Evolutionary conservation across 2,113 vertebrate genomes (phyloP), one percentile per base, ranked within the genome.

Genomic region (Coregonus clupeaformis): DNA sequence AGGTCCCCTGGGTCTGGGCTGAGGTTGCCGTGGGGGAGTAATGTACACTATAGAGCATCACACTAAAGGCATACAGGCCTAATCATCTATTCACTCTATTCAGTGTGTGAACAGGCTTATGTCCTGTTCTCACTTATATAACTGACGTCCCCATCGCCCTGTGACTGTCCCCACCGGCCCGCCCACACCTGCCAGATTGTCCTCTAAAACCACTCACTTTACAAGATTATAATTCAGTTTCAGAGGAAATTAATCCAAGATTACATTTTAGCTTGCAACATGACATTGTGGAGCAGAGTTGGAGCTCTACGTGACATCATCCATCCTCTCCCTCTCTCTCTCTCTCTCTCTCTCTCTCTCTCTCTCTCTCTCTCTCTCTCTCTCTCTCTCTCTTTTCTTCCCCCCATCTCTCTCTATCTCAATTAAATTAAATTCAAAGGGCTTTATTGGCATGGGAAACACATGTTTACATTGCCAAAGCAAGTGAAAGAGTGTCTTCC

Each of bases 201-300:
- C 25, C 63, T 29, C 22, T 29, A 29, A 6, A 65, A 13, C 27
- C 24, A 65, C 24, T 29, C 64, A 36, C 64, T 67, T 67, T 32
- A 67, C 64, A 30, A 36, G 64, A 67, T 67, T 67, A 67, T 18
- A 67, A 32, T 30, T 18, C 64, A 16, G 5, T 67, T 30, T n/a
- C 36, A 42, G 5, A 67, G 64, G 64, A 67, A 2, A 67, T 67
- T 67, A 67, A 67, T 67, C 64, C 29, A 32, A 30, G 64, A 67
- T 20, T 32, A 32, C 64, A n/a, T 36, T 30, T 66, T 9, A 5
- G 14, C 27, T 29, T 6, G 29, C 64, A 66, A 18, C 27, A 14
- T 30, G 64, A 20, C 30, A 60, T n/a, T n/a, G n/a, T 32, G 18
- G 30, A 52, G 49, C 16, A 52, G 3, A 13, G 27, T 67, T 36